Percentiles rank a stretch among this genome's conserved stretches.
phyloP scores from a whole-genome alignment of 53 echinoderm and acorn worm species.

The Antedon mediterranea region DNA sequence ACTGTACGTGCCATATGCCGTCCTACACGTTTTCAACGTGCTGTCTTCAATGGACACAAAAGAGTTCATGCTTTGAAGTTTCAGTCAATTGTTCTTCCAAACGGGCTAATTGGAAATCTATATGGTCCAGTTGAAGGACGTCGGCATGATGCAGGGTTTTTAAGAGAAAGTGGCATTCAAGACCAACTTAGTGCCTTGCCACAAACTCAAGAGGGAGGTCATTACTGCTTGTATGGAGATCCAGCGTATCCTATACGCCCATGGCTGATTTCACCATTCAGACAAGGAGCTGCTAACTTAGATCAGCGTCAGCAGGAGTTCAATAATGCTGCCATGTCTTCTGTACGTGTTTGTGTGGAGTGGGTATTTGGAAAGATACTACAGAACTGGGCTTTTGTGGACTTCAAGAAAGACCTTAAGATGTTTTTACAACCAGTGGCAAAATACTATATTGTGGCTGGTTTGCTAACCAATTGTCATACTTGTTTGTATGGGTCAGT shows the following conservation, averaged over 20 bases:
- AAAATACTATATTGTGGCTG: background rate
- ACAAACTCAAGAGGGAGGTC: background rate
- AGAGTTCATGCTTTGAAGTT: constrained; percentile 12
- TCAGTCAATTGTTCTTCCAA: background rate
- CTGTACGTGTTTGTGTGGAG: background rate
- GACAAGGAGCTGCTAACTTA: background rate
- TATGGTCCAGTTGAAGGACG: constrained; percentile 2
- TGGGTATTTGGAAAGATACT: constrained; percentile 1
- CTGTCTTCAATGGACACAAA: constrained; percentile 15
- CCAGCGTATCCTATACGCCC: no score
- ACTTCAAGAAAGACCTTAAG: background rate
- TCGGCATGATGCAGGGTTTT: background rate
- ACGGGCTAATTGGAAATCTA: constrained; percentile 1
- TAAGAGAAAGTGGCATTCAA: background rate
- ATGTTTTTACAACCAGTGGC: background rate
- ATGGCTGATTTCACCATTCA: background rate
- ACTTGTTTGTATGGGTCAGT: background rate
- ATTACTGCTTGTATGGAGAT: constrained; percentile 1
- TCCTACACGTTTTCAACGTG: constrained; percentile 9
- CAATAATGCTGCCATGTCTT: background rate
- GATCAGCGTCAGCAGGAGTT: background rate
- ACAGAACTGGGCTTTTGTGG: background rate
- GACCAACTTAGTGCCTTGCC: background rate
- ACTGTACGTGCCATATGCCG: constrained; percentile 23
- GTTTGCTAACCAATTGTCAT: background rate